Base-by-base conservation (phyloP, 2,888 invertebrate genomes). In the Notocelia uddmanniana region DNA sequence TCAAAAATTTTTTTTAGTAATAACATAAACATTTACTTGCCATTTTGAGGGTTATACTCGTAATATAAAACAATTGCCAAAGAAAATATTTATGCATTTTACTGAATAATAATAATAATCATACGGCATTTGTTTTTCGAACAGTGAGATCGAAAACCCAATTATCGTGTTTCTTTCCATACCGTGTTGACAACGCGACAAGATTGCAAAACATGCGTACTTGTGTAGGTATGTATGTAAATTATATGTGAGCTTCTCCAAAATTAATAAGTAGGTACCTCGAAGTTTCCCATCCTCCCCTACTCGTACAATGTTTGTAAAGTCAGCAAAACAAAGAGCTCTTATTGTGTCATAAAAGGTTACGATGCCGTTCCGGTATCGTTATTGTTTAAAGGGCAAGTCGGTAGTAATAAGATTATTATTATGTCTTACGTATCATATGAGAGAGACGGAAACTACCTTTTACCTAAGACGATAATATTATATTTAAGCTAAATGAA, bases 271-370 rank as follows among this genome's bases (percentile, higher is more conserved):
- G 54, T 64, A 55, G 55, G 23, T 66, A 45, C 34, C 41, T 67
- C 55, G 31, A 67, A 67, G 26, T 67, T 57, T 55, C 9, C 34
- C 37, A 55, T 54, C n/a, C 34, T 34, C 55, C 41, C 37, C 34
- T 55, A 10, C 64, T 64, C 52, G 18, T 60, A 31, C 48, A 41
- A 55, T 67, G 67, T 71, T 71, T 71, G 77, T 74, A 74, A 75
- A 78, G 71, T 73, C 68, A 68, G 76, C 76, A 74, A 55, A 67
- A 69, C 70, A 60, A 68, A 77, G 75, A 76, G 76, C 77, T 83
- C 77, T 83, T 80, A 82, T 82, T 81, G 83, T 80, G 79, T 76
- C 77, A 82, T 89, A 87, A 88, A 89, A 86, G 82, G 80, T 85
- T 84, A 88, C 79, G 83, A 81, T 70, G 74, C 73, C 83, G 76